Base-by-base conservation (phyloP, 2,113 vertebrate genomes). In the Pollimyrus isidori region DNA sequence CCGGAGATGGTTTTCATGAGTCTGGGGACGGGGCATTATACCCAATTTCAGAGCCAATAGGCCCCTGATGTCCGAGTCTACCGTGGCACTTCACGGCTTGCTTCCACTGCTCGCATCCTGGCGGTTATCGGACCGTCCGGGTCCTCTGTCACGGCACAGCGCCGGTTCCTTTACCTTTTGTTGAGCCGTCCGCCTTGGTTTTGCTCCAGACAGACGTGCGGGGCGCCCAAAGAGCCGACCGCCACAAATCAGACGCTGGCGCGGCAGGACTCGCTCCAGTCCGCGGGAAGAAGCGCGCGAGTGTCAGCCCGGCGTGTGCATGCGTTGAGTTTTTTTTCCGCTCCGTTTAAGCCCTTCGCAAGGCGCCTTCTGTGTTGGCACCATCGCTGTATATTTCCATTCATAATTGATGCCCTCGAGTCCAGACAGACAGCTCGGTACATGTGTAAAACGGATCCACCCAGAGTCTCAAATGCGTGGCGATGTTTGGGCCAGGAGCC, bases 321-420 rank as follows among this genome's bases (percentile, higher is more conserved):
- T 95, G 95, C 62, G 73, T 35, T 84, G 82, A 3, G 2, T 48
- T 46, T 84, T 42, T 48, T 94, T 96, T 95, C 94, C 95, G 93
- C 95, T 95, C 94, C 94, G 95, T 95, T 97, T 93, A 93, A 95
- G 95, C 95, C 92, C 95, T 95, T 95, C 95, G 96, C 96, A 96
- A 96, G 94, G 95, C 92, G 92, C 93, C 93, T 95, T 96, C 96
- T 93, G 92, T 95, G 92, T 95, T 93, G 93, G 91, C 94, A 94
- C 94, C 95, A 95, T 94, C 96, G 95, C 95, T 97, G 97, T 97
- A 97, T 96, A 95, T 97, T 96, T 96, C 95, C 96, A 97, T 98
- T 97, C 96, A 98, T 98, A 97, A 98, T 98, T 98, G 97, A 98
- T 98, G 97, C 94, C 94, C 62, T 94, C 93, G 95, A 95, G 96